phyloP scores from a whole-genome alignment of 2,888 invertebrate genomes.

The Drosophila ustulata region DNA sequence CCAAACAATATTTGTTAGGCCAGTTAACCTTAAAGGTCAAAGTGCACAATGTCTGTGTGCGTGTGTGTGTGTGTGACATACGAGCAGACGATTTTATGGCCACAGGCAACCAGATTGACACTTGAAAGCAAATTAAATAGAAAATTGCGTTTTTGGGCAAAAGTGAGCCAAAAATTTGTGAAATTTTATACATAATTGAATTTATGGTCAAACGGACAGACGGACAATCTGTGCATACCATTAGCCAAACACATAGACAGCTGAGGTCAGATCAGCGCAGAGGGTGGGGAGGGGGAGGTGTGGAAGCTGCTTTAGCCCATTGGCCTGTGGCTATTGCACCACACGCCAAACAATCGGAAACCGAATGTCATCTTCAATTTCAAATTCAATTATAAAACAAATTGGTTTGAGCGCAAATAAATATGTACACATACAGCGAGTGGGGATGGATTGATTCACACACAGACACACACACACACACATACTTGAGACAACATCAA shows the following conservation, averaged over 20 bases:
- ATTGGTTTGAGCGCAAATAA: slow-evolving; percentile 79
- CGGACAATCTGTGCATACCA: slow-evolving; percentile 64
- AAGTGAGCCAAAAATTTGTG: slow-evolving; percentile 70
- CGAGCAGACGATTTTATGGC: slow-evolving; percentile 39
- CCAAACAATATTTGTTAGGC: slow-evolving; percentile 57
- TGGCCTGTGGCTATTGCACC: slow-evolving; percentile 69
- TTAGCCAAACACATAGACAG: slow-evolving; percentile 60
- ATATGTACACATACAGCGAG: slow-evolving; percentile 37
- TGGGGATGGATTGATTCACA: slow-evolving; percentile 13
- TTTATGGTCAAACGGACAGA: slow-evolving; percentile 65
- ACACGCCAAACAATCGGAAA: slow-evolving; percentile 78
- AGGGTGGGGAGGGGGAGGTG: background rate
- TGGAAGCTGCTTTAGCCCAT: slow-evolving; percentile 21
- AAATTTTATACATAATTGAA: slow-evolving; percentile 83
- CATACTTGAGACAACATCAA: slow-evolving; percentile 67
- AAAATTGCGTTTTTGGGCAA: slow-evolving; percentile 70
- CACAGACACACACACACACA: slow-evolving; percentile 7
- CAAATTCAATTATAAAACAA: slow-evolving; percentile 84
- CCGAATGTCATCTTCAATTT: slow-evolving; percentile 84
- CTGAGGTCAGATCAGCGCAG: slow-evolving; percentile 54
- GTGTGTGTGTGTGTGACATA: slow-evolving; percentile 31
- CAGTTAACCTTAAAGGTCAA: slow-evolving; percentile 64
- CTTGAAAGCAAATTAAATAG: slow-evolving; percentile 75
- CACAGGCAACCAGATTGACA: slow-evolving; percentile 64
- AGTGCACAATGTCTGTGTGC: slow-evolving; percentile 47